Percentiles rank a stretch among this genome's conserved stretches.
Conservation (phyloP, 2,113 vertebrate species). For the Progne subis region DNA sequence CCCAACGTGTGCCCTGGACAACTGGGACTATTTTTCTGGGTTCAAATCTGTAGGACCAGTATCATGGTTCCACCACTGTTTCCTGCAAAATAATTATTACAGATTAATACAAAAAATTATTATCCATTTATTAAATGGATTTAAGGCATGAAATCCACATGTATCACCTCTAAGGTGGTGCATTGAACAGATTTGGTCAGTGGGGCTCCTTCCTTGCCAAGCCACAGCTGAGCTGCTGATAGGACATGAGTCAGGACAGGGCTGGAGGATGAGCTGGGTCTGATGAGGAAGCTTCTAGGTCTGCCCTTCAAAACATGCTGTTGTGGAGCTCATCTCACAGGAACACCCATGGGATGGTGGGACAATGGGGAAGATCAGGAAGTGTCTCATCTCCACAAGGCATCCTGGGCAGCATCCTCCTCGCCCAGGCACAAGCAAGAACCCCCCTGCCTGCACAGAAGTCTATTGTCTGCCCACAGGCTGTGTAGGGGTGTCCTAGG, state of each 20-base stretch:
- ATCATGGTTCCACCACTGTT: not conserved
- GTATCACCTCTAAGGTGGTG: not conserved
- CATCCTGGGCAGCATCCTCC: not conserved
- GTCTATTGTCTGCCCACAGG: not conserved
- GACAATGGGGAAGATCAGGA: not conserved
- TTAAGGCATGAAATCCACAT: not conserved
- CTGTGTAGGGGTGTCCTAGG: not conserved
- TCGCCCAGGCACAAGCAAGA: fast-evolving
- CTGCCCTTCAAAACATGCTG: fast-evolving
- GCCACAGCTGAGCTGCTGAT: not conserved
- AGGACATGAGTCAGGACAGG: not conserved
- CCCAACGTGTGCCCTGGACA: fast-evolving
- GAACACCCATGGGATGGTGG: fast-evolving
- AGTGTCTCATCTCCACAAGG: fast-evolving
- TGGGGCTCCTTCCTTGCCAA: not conserved
- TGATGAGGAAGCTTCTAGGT: not conserved
- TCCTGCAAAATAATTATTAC: not conserved
- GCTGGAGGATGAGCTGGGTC: not conserved
- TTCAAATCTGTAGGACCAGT: not conserved
- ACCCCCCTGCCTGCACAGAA: not conserved
- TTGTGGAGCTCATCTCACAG: fast-evolving
- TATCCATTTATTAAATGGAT: not conserved
- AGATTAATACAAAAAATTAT: no score
- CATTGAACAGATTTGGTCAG: not conserved
- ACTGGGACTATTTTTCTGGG: not conserved